phyloP scores from a whole-genome alignment of 2,797 vertebrate genomes.

The Microctenopoma steveboyesi region DNA sequence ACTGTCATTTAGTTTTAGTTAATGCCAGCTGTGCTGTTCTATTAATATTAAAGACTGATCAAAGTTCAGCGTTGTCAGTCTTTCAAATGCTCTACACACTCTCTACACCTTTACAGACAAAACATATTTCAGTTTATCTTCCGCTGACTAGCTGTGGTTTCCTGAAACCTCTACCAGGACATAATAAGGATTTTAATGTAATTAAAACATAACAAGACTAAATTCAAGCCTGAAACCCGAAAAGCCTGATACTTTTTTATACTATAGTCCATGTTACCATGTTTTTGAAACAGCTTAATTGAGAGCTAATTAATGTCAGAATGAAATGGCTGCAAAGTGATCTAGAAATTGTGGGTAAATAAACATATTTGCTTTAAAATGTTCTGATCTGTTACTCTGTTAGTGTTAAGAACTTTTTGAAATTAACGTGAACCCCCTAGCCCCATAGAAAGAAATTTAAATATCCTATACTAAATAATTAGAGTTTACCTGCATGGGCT shows the following conservation, averaged over 20 bases:
- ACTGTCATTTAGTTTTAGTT: constrained; percentile 30
- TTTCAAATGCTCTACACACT: neutral
- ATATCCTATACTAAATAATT: no score
- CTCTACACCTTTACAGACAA: neutral
- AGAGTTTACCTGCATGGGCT: no score
- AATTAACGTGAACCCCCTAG: no score
- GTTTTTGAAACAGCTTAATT: neutral
- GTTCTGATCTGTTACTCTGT: no score
- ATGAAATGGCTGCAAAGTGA: constrained; percentile 2
- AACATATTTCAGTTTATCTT: neutral
- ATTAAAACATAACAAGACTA: no score
- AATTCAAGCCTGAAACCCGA: no score
- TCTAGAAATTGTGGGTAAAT: neutral
- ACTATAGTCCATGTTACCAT: neutral
- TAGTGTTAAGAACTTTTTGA: no score
- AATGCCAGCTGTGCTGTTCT: constrained; percentile 29
- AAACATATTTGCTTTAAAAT: no score
- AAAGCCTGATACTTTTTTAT: no score
- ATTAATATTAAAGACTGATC: constrained; percentile 34
- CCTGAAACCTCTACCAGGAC: no score
- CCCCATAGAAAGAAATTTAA: no score
- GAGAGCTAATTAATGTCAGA: constrained; percentile 25
- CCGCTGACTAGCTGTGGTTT: neutral
- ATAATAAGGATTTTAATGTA: neutral
- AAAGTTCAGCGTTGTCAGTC: constrained; percentile 5